These are phyloP conservation scores for Cephalotes varians DNA, from an alignment of 2,888 invertebrate species.

Conservation along the genomic window DNA sequence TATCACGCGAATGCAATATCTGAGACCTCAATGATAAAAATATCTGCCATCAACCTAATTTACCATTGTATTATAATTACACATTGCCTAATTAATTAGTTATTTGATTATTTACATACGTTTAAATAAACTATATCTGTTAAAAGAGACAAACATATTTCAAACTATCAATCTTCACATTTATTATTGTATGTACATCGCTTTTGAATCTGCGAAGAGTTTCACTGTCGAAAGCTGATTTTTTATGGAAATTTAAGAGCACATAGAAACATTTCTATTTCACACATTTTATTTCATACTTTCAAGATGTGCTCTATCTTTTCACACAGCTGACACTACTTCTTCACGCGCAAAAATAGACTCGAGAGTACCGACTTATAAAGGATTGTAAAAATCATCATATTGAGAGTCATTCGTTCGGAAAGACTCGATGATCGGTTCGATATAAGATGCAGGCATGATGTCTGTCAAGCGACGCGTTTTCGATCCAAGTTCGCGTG, in stretches of 20 bases:
- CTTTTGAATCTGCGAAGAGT: background rate
- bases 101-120: background rate
- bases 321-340: background rate
- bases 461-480: slow-evolving; percentile 55
- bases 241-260: background rate
- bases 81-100: slow-evolving; percentile 22
- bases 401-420: background rate
- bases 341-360: background rate
- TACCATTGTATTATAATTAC: slow-evolving; percentile 43
- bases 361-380: background rate
- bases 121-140: background rate
- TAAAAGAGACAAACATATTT: background rate
- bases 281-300: background rate
- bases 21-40: slow-evolving; percentile 21
- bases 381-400: background rate
- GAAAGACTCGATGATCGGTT: slow-evolving; percentile 27
- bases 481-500: slow-evolving; percentile 73
- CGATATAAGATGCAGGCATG: slow-evolving; percentile 67
- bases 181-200: background rate
- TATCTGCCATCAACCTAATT: slow-evolving; percentile 22
- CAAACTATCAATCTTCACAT: background rate
- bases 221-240: background rate
- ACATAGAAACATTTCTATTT: background rate
- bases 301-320: background rate
- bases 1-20: slow-evolving; percentile 33